Base-by-base conservation (phyloP, 2,113 vertebrate species). In the Elephas maximus region DNA sequence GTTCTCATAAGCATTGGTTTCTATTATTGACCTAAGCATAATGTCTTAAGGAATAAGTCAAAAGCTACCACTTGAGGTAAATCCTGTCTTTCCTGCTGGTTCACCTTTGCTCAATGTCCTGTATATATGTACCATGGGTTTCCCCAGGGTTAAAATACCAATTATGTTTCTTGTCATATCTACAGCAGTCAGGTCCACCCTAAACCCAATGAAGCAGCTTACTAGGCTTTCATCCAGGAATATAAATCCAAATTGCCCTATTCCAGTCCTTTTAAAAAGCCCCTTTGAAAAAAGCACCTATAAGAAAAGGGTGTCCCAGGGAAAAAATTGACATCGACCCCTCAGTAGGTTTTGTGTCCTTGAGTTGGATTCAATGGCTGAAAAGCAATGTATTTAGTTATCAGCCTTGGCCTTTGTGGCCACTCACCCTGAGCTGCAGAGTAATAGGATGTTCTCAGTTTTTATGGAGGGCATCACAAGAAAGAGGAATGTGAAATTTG, bases 401-500 rank as follows among this genome's bases (percentile, higher is more conserved):
- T 84, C 65, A 90, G 74, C 21, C 14, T 45, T 93, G 91, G 45
- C 80, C 83, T 96, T 93, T 84, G 79, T 63, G 33, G 83, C 37
- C 1, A 0, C 69, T 21, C 26, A 93, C 37, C 48, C 37, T 5
- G 23, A 9, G 14, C 83, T 8, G 41, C 0, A 4, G 9, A 8
- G 6, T 87, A 37, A 79, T 44, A 45, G 37, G 87, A 71, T 82
- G 18, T 37, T 71, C 71, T 86, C 21, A 3, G 44, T 65, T 95
- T 97, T 94, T 93, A 90, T 77, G 60, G 92, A 67, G 53, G 77
- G 37, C 0, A 0, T 30, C 69, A 21, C 80, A 94, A 65, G 71
- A 37, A 77, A 33, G 28, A 94, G 44, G 33, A 83, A 41, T 69
- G 53, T 86, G 90, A 84, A 96, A 96, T 84, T 82, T 93, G 48